Conservation (phyloP, 1,140 invertebrate genomes). For the Diachasmimorpha longicaudata region DNA sequence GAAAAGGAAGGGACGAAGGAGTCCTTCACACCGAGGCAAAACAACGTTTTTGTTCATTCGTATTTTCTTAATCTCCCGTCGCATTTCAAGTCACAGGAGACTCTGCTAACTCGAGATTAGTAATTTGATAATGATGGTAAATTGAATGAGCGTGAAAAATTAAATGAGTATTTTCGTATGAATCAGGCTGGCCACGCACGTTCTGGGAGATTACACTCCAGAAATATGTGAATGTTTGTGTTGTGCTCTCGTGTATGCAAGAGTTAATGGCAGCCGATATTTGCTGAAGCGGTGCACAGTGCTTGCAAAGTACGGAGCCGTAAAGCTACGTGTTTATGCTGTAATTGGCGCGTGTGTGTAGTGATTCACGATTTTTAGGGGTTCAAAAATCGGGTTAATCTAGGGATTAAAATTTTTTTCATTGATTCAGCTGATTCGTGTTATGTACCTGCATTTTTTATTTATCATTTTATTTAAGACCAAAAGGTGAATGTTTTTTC, state of each 20-base stretch:
- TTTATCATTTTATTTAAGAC: too few species aligned
- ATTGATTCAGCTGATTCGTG: neutral
- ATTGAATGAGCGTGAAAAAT: neutral
- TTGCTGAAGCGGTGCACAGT: slow-evolving; percentile 36
- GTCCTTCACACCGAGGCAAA: too few species aligned
- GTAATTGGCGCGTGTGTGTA: slow-evolving; percentile 54
- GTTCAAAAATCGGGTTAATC: neutral
- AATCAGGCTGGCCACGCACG: neutral
- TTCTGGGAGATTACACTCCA: neutral
- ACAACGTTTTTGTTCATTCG: too few species aligned
- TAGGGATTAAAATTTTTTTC: neutral
- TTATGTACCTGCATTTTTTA: too few species aligned
- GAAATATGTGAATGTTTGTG: neutral
- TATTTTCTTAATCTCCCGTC: too few species aligned
- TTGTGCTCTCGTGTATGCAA: neutral
- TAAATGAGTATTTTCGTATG: neutral
- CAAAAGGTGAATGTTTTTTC: too few species aligned
- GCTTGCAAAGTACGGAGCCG: slow-evolving; percentile 20
- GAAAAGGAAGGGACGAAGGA: too few species aligned
- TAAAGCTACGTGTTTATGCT: slow-evolving; percentile 55
- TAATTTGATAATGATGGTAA: neutral
- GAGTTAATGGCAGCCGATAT: slow-evolving; percentile 55
- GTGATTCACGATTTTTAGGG: slow-evolving; percentile 30
- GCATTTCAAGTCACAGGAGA: too few species aligned
- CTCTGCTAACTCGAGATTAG: too few species aligned